phyloP scores from a whole-genome alignment of 2,797 vertebrate species.

The Halcyon smyrnensis region DNA sequence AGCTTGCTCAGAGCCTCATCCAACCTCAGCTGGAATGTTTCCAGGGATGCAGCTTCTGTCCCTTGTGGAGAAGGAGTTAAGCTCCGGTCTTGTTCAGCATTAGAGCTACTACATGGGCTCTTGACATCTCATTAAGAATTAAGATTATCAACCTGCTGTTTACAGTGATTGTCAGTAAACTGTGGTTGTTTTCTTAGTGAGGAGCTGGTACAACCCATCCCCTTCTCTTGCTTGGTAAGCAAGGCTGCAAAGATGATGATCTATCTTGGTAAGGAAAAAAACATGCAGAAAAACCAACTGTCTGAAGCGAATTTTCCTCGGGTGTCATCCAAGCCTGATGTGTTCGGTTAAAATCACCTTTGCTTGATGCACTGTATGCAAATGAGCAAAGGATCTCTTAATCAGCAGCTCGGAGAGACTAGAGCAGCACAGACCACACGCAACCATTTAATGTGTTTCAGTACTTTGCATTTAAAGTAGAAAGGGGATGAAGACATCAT shows the following conservation, averaged over 20 bases:
- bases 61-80: not conserved
- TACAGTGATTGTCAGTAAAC: not conserved
- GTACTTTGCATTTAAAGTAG: not conserved
- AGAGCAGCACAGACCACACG: not conserved
- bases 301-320: not conserved
- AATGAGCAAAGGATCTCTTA: not conserved
- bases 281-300: rapidly evolving
- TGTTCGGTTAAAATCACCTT: not conserved
- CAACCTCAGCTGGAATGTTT: not conserved
- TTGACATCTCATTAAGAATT: not conserved
- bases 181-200: not conserved
- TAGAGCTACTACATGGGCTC: not conserved
- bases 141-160: not conserved
- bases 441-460: not conserved
- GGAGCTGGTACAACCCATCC: not conserved
- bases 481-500: not conserved
- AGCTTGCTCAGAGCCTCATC: not conserved
- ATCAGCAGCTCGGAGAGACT: slow-evolving; percentile 23
- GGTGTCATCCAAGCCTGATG: not conserved
- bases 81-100: rapidly evolving
- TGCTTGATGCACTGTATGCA: not conserved
- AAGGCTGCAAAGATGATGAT: not conserved
- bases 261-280: not conserved
- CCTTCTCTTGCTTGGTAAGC: not conserved
- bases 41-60: not conserved